These are phyloP conservation scores for Chionomys nivalis DNA, from an alignment of 2,113 vertebrate genomes.

Conservation along the genomic window DNA sequence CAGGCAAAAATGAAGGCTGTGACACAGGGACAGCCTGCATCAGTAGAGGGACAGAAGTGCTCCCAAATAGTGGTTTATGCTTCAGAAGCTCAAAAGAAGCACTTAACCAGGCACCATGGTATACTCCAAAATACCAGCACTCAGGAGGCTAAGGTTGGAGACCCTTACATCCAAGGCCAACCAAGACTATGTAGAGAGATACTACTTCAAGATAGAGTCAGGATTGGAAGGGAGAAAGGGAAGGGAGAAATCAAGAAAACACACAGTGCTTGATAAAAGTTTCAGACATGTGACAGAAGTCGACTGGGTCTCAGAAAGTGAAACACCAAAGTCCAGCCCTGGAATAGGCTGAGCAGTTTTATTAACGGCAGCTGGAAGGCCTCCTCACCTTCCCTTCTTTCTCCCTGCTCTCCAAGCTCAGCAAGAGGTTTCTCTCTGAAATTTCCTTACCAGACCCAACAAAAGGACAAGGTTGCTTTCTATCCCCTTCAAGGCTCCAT, in stretches of 20 bases:
- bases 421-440: background rate
- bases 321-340: background rate
- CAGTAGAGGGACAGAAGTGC: background rate
- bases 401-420: background rate
- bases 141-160: background rate
- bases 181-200: background rate
- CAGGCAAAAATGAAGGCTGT: background rate
- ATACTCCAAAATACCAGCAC: background rate
- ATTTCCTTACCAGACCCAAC: background rate
- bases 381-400: background rate
- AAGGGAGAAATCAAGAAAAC: background rate
- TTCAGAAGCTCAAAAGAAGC: background rate
- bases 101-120: background rate
- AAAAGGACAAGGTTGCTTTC: background rate
- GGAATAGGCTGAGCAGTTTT: background rate
- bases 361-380: background rate
- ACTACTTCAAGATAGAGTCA: background rate
- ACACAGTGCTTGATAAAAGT: background rate
- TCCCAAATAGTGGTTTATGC: background rate
- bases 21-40: background rate
- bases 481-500: background rate
- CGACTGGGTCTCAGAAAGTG: background rate
- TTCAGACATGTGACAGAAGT: background rate
- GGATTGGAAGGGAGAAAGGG: background rate
- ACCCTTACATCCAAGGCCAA: background rate